phyloP scores from a whole-genome alignment of 2,113 vertebrate species.

The Eudyptes chrysolophus region DNA sequence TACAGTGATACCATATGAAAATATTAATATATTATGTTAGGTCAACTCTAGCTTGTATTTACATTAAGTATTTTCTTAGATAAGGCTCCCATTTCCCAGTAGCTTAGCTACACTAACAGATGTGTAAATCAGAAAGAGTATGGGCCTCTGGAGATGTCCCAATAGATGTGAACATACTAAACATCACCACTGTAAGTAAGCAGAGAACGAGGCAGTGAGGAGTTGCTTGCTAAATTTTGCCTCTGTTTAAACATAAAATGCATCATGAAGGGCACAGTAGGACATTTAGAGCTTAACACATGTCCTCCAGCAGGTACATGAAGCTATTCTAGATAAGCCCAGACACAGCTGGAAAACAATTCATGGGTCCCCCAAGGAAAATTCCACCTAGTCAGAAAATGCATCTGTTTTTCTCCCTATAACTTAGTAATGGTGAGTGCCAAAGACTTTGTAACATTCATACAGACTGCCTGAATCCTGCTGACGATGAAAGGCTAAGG shows the following conservation, averaged over 20 bases:
- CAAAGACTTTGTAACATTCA: background rate
- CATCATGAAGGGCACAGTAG: conserved; percentile 14
- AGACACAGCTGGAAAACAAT: conserved; percentile 42
- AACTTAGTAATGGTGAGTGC: background rate
- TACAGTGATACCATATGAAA: background rate
- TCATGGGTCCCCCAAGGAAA: conserved; percentile 15
- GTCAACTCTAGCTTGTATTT: background rate
- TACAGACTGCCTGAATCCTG: conserved; percentile 26
- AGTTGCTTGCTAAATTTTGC: conserved; percentile 15
- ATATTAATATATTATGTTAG: background rate
- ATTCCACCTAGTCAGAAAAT: conserved; percentile 31
- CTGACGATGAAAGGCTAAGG: conserved; percentile 32
- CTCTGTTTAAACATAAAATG: conserved; percentile 38
- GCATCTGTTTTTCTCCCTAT: conserved; percentile 38
- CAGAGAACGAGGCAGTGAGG: background rate
- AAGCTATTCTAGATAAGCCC: conserved; percentile 41
- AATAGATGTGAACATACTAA: background rate
- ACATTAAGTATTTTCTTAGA: background rate
- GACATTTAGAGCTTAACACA: conserved; percentile 26
- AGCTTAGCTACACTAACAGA: background rate
- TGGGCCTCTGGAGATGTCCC: background rate
- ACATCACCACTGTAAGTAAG: background rate
- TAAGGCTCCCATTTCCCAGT: background rate
- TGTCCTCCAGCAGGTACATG: conserved; percentile 22
- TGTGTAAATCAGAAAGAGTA: background rate